Base-by-base conservation (phyloP, 2,113 vertebrate genomes). In the Callocephalon fimbriatum region DNA sequence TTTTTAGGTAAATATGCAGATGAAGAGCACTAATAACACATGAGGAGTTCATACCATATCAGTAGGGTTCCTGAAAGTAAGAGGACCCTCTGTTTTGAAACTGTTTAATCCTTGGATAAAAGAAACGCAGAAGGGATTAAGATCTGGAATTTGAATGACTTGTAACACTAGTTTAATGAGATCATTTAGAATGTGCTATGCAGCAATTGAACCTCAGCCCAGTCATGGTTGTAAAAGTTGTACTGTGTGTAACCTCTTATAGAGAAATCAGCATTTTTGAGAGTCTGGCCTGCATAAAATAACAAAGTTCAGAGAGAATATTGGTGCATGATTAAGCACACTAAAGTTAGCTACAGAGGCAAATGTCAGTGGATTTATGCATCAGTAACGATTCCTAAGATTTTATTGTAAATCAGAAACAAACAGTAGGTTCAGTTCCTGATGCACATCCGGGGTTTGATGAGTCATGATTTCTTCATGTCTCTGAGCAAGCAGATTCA, bases 401-500 rank as follows among this genome's bases (percentile, higher is more conserved):
- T 75, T 85, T 75, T 26, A 9, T 53, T 94, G 51, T 76, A 66
- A 91, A 90, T 79, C 12, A 8, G 29, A 91, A 89, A 17, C 19
- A 89, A 72, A 54, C 61, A 59, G 29, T 38, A 65, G 45, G 7
- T 84, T 19, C 42, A 66, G 32, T 20, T 32, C 27, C 48, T 91
- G 44, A 32, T 73, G n/a, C 2, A 0, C 48, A 42, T 79, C 71
- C 58, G 14, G 20, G 32, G 25, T 80, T 85, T 94, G 78, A 66
- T 94, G 90, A 75, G 16, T 65, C 47, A 65, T 3, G 4, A 56
- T 63, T 82, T 77, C 51, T 66, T 90, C 29, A 14, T 38, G 42
- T 48, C 35, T 80, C 59, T 73, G 75, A 90, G 77, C 38, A 88
- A 63, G 66, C 6, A 75, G 35, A 44, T 95, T 92, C 32, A 95